Evolutionary conservation across 2,797 vertebrate genomes (phyloP).

Genomic region (Clarias fuscus): DNA sequence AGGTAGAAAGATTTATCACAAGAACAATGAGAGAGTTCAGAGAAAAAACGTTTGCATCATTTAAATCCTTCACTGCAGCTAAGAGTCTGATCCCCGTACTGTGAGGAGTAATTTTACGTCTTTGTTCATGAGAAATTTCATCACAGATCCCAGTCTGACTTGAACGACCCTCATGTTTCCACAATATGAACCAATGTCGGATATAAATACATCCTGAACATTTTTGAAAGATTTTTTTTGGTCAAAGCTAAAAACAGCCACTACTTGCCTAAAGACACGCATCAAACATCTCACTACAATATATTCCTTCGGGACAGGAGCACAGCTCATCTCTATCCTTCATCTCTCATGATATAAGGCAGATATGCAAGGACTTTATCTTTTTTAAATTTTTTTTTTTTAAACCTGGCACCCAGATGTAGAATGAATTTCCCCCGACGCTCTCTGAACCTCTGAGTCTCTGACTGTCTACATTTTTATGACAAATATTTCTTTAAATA

Average conservation of each 20-base stretch:
- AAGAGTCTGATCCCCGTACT: too few species aligned
- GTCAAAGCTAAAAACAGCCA: neutral
- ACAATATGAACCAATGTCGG: neutral
- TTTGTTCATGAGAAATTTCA: too few species aligned
- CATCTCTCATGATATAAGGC: neutral
- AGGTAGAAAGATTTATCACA: too few species aligned
- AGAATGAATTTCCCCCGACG: neutral
- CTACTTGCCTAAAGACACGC: neutral
- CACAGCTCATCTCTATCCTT: neutral
- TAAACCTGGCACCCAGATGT: neutral
- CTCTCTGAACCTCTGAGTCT: neutral
- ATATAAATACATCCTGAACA: neutral
- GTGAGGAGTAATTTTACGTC: too few species aligned
- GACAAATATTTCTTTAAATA: too few species aligned
- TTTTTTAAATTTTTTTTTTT: neutral
- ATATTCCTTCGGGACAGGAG: neutral
- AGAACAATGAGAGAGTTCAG: too few species aligned
- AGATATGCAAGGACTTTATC: neutral
- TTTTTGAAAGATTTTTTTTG: neutral
- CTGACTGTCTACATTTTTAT: neutral
- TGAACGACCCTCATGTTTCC: neutral
- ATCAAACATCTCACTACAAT: neutral
- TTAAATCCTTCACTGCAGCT: too few species aligned
- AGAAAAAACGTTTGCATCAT: too few species aligned
- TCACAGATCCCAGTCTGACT: too few species aligned